Evolutionary conservation across 2,888 invertebrate genomes (phyloP).

Genomic region (Habroteleia sp.): DNA sequence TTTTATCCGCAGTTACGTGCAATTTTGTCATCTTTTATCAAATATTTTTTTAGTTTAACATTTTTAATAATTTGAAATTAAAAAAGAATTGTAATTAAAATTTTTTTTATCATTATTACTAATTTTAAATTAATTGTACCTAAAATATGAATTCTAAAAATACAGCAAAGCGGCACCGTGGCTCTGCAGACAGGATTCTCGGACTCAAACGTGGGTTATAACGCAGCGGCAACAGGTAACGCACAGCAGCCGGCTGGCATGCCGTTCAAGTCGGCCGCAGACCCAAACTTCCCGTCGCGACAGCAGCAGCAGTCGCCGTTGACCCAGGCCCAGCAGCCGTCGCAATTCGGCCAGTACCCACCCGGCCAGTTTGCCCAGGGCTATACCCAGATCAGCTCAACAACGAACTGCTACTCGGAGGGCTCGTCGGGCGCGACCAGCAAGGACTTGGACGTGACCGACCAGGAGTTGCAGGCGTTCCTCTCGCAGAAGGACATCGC

Average conservation of each 20-base stretch:
- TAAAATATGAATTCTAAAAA: too few species aligned
- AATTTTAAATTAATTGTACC: too few species aligned
- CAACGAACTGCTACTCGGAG: slow-evolving; percentile 78
- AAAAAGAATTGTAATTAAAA: too few species aligned
- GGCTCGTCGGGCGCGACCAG: slow-evolving; percentile 70
- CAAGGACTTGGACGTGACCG: slow-evolving; percentile 83
- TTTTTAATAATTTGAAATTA: too few species aligned
- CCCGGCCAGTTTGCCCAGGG: slow-evolving; percentile 77
- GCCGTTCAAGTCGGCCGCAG: slow-evolving; percentile 82
- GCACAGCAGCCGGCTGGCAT: slow-evolving; percentile 81
- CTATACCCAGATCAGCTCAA: slow-evolving; percentile 80
- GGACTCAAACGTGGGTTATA: slow-evolving; percentile 79
- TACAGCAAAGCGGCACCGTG: slow-evolving; percentile 81
- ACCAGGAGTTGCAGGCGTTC: slow-evolving; percentile 87
- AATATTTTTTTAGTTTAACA: too few species aligned
- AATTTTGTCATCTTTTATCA: too few species aligned
- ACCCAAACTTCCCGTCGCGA: slow-evolving; percentile 75
- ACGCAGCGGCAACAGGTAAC: slow-evolving; percentile 80
- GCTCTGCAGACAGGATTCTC: slow-evolving; percentile 82
- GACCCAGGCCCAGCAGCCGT: slow-evolving; percentile 70
- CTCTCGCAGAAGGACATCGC: slow-evolving; percentile 89
- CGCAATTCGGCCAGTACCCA: slow-evolving; percentile 70
- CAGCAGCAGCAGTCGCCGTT: slow-evolving; percentile 65
- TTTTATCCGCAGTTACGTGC: too few species aligned
- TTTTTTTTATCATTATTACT: too few species aligned